Evolutionary conservation across 2,888 invertebrate genomes (phyloP), one percentile per base, ranked within the genome.

Genomic region (Lampropteryx suffumata): DNA sequence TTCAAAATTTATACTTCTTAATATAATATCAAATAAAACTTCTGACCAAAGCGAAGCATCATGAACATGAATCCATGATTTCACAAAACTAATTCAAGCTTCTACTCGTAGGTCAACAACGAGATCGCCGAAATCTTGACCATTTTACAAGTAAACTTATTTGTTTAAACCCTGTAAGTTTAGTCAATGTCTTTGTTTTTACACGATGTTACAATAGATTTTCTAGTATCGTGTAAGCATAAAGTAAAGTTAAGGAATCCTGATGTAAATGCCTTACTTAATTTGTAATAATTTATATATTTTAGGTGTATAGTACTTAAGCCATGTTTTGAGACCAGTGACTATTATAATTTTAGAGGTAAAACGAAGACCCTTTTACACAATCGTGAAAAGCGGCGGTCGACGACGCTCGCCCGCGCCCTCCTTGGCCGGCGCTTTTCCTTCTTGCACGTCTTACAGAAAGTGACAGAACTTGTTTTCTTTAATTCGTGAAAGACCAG

Each of bases 211-310:
- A 83, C 76, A 75, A 24, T 24, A 24, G 58, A 61, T 58, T 55
- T 65, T 76, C 79, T 83, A 87, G 82, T 84, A 80, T 87, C 87
- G 86, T 84, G 88, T 88, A 88, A 84, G 79, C 79, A 69, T 82
- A 66, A 85, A 86, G 85, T 81, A 77, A 80, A 71, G 68, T 77
- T 89, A 88, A 88, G 87, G 73, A 85, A 79, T 83, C 86, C 84
- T 85, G 85, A 89, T 85, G 89, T 89, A 89, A 88, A 90, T 90
- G 90, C 90, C 90, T 90, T 90, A 88, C 86, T 88, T 89, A 89
- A 88, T 89, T 89, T 89, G 86, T 89, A 90, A 89, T 90, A 90
- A 90, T 90, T 90, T 90, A 90, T 90, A 85, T 89, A 89, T 88
- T 86, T 86, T 89, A 90, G 89, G 86, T 90, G 89, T 89, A 89